Base-by-base conservation (phyloP, 2,888 invertebrate species). In the Pterostichus madidus region DNA sequence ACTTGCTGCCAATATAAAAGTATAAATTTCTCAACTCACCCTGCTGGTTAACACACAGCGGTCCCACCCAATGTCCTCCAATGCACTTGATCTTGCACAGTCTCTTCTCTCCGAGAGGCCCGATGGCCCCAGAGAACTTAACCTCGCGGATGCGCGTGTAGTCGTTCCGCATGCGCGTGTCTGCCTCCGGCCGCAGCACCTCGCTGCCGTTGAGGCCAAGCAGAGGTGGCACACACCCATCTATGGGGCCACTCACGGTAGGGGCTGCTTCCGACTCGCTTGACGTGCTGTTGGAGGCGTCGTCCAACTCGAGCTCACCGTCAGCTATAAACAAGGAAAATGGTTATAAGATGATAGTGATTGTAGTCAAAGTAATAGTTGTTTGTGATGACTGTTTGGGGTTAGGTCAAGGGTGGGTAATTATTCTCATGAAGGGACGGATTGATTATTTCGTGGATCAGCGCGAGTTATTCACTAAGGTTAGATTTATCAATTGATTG, bases 71-170 rank as follows among this genome's bases (percentile, higher is more conserved):
- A 88, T 95, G 94, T 64, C 96, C 96, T 87, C 94, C 95, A 84
- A 96, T 94, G 88, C 96, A 96, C 89, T 96, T 96, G 85, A 96
- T 95, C 90, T 96, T 96, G 90, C 96, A 96, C 80, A 95, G 92
- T 32, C 95, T 91, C 82, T 93, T 91, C 88, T 95, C 95, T 84
- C 94, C 94, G 83, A 94, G 90, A 2, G 95, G 94, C 10, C 95
- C 95, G 84, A 96, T 93, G 85, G 95, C 92, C 15, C 95, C 95
- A n/a, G 94, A 94, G 89, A 96, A 96, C 88, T 94, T 93, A 0
- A 94, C 94, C 91, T 94, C 90, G 61, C 88, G 86, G 44, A 90
- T 87, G 68, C 90, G 89, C 32, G 88, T 87, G 85, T 90, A 91
- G 84, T 91, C 90, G 75, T 88, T 88, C 83, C 87, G 86, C 68